Evolutionary conservation across 2,113 vertebrate species (phyloP), one percentile per base, ranked within the genome.

Genomic region (Chaetodon auriga): DNA sequence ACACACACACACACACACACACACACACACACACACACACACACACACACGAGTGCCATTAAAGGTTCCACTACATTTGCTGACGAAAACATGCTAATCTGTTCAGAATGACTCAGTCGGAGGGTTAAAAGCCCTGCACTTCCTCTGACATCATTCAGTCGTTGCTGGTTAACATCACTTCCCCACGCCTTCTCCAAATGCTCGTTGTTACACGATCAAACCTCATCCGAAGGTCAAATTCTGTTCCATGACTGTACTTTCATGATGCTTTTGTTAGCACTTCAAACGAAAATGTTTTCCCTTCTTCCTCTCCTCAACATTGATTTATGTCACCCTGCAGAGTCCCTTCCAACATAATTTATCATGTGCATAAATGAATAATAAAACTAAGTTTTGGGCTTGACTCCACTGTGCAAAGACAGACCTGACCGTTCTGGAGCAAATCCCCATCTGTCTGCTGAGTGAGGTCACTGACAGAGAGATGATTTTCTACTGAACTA

Each of bases 11-110:
- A 30, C 30, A 30, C 30, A 30, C 30, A 30, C 30, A 30, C 30
- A 30, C 30, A 30, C 30, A 30, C 30, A 30, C 30, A 30, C 30
- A 30, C 30, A 30, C 30, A 30, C 30, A 30, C 30, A 30, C 30
- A 30, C 30, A 54, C 68, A 46, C 46, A 41, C 25, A 30, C 45
- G 25, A 58, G 88, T 1, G 36, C 87, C 90, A 91, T 94, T 92
- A 92, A 89, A 66, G 80, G 38, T 75, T 91, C 71, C 78, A 78
- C 69, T 49, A 75, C 57, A 70, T 75, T 45, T 46, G 21, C 35
- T 48, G 80, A 68, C 15, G 7, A 68, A 62, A 77, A 72, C 54
- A 8, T 13, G 21, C 64, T 75, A 68, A 85, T 75, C 61, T 80
- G 43, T 68, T 68, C 74, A 45, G 60, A 43, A 41, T 83, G 87